These are phyloP conservation scores for Micropterix aruncella DNA, from an alignment of 2,888 invertebrate species.

Conservation along the genomic window DNA sequence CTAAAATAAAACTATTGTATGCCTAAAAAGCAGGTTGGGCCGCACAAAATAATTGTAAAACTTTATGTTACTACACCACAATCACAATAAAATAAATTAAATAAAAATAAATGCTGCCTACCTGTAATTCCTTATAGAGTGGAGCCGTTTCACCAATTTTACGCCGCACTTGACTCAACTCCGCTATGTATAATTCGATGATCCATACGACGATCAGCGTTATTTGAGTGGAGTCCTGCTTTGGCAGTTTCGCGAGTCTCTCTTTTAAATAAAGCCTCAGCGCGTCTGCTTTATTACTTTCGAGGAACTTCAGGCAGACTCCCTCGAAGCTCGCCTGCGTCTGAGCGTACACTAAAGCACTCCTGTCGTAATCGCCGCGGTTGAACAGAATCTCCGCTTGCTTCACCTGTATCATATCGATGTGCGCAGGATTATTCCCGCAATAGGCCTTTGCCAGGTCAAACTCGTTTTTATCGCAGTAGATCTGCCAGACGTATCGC, in stretches of 20 bases:
- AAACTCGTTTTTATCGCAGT: constrained; percentile 73
- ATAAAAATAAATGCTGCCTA: too few relatives aligned
- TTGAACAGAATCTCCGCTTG: constrained; percentile 80
- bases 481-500: constrained; percentile 79
- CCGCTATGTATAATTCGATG: constrained; percentile 80
- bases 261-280: constrained; percentile 76
- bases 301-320: constrained; percentile 81
- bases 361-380: constrained; percentile 62
- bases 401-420: constrained; percentile 73
- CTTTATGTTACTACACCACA: too few relatives aligned
- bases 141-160: constrained; percentile 26
- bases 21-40: too few relatives aligned
- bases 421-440: constrained; percentile 61
- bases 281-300: constrained; percentile 68
- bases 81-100: too few relatives aligned
- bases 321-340: constrained; percentile 90
- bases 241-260: constrained; percentile 59
- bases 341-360: constrained; percentile 80
- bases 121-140: constrained; percentile 42
- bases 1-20: too few relatives aligned
- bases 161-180: constrained; percentile 61
- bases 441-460: constrained; percentile 79
- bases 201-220: constrained; percentile 94
- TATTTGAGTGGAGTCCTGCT: constrained; percentile 72
- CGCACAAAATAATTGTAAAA: too few relatives aligned